Conservation (phyloP, 2,888 invertebrate species). For the Busseola fusca region DNA sequence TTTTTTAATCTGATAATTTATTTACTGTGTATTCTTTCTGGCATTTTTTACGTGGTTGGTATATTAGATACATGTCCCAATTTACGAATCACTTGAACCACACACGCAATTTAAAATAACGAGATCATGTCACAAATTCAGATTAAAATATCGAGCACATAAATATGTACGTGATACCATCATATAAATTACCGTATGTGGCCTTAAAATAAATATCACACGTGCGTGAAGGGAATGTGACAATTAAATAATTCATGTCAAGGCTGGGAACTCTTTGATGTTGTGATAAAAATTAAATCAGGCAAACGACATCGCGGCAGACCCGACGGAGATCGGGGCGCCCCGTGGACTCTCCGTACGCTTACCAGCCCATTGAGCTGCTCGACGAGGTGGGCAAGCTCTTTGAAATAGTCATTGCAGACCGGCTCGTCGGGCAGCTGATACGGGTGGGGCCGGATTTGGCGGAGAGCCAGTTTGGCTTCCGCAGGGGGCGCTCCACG, state of each 20-base stretch:
- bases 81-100: conserved; percentile 29
- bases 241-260: not conserved
- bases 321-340: no score
- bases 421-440: no score
- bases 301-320: no score
- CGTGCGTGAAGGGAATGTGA: not conserved
- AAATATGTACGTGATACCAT: conserved; percentile 38
- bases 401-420: no score
- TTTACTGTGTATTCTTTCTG: not conserved
- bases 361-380: no score
- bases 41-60: not conserved
- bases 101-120: conserved; percentile 42
- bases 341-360: no score
- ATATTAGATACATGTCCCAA: conserved; percentile 2
- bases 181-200: conserved; percentile 40
- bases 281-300: not conserved
- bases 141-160: conserved; percentile 54
- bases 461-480: no score
- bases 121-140: conserved; percentile 37
- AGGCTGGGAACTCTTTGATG: not conserved
- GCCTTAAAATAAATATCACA: conserved; percentile 18
- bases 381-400: no score
- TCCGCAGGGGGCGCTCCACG: no score
- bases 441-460: no score
- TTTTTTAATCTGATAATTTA: no score